Evolutionary conservation across 2,797 vertebrate genomes (phyloP), one percentile per base, ranked within the genome.

Genomic region (Sebastes diaconus): DNA sequence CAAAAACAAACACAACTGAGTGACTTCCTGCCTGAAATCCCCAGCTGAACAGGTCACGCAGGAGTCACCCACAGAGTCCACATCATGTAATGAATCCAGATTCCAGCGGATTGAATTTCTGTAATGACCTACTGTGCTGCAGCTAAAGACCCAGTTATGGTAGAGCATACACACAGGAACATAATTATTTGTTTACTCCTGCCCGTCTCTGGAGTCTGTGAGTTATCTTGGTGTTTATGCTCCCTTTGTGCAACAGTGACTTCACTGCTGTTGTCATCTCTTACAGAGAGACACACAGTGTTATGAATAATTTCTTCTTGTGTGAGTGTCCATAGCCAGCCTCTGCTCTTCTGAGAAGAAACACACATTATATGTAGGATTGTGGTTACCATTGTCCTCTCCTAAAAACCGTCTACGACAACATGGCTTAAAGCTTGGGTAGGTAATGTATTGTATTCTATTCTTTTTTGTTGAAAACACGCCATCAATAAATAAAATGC

Each of bases 121-220:
- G 29, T 27, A 84, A 80, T 81, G 85, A 87, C 84, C 84, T 27
- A 70, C 61, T 77, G 77, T 61, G 52, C 77, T 81, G 82, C 3
- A 77, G 42, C 73, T 71, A 81, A 87, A 89, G 73, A 77, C 50
- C 46, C 64, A 57, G 75, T 77, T 80, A 79, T 60, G 61, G 46
- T 55, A 57, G 65, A 72, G 71, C 73, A 75, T 52, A 50, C 74
- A 77, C 81, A 90, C 84, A 79, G 60, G 69, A 85, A 87, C 75
- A 84, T 79, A 32, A 81, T 86, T 84, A 84, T 86, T 90, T 88
- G 84, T 90, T 92, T 93, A 87, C 85, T 89, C 36, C 79, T 54
- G 66, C 67, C 75, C 42, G 78, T 84, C 83, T 84, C 88, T 61
- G 20, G 76, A 87, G 83, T 79, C 78, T 69, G 57, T 32, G 76